phyloP scores from a whole-genome alignment of 2,113 vertebrate species.

The Chamaea fasciata region DNA sequence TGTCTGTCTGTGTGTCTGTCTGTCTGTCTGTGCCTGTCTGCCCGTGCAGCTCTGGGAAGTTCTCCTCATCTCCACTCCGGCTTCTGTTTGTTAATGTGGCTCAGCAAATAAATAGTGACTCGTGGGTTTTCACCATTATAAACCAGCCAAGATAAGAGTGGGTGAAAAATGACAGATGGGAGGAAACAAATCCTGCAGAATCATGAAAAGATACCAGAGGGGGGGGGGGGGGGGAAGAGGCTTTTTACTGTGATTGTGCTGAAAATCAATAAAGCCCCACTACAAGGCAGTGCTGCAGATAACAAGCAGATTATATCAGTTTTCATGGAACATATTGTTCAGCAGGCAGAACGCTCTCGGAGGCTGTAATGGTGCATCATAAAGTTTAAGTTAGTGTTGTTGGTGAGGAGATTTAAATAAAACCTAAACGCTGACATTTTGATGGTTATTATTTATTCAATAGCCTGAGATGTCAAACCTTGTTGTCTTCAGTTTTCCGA shows the following conservation, averaged over 20 bases:
- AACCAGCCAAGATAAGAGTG: background rate
- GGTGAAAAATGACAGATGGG: constrained; percentile 48
- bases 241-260: constrained; percentile 46
- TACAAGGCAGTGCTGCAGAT: constrained; percentile 38
- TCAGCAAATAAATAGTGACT: background rate
- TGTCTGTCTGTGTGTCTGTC: background rate
- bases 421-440: constrained; percentile 22
- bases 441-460: constrained; percentile 45
- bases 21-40: background rate
- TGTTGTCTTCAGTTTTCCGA: background rate
- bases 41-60: fast-evolving
- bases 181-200: constrained; percentile 43
- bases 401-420: constrained; percentile 50
- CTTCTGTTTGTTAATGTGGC: background rate
- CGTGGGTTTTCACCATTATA: background rate
- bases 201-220: constrained; percentile 1
- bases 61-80: background rate
- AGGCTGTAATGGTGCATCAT: constrained; percentile 26
- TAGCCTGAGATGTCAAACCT: constrained; percentile 11
- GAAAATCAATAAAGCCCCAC: constrained; percentile 55
- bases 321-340: constrained; percentile 46
- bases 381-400: constrained; percentile 34
- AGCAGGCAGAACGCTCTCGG: background rate
- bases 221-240: background rate
- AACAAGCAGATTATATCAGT: constrained; percentile 56